Evolutionary conservation across 2,113 vertebrate genomes (phyloP).

Genomic region (Rhinopomastus cyanomelas): DNA sequence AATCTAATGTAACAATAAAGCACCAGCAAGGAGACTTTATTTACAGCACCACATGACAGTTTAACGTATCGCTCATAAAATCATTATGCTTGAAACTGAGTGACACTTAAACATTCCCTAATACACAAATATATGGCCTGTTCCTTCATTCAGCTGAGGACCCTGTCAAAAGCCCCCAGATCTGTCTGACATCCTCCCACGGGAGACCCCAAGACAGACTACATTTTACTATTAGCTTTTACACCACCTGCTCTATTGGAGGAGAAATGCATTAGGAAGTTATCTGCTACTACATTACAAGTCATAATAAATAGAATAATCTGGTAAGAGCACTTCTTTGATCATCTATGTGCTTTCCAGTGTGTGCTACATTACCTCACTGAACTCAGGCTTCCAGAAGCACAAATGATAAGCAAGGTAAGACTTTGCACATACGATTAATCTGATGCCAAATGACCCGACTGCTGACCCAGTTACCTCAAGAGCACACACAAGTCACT

Average conservation of each 20-base stretch:
- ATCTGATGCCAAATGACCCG: conserved; percentile 11
- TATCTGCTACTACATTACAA: neutral
- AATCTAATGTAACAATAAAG: neutral
- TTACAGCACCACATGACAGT: neutral
- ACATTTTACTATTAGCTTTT: neutral
- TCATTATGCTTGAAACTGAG: neutral
- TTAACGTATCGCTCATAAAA: neutral
- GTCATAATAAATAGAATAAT: neutral
- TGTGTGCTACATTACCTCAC: neutral
- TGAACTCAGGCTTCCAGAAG: neutral
- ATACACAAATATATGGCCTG: neutral
- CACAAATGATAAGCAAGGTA: neutral
- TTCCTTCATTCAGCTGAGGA: neutral
- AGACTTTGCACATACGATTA: neutral
- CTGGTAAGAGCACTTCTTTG: neutral
- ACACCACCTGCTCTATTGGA: neutral
- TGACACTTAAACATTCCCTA: neutral
- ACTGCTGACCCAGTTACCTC: neutral
- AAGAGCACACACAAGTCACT: neutral
- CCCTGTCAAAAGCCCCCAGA: neutral
- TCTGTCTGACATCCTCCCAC: neutral
- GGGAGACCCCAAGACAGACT: neutral
- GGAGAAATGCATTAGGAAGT: neutral
- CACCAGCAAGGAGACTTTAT: neutral
- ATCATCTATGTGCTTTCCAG: neutral